Evolutionary conservation across 2,797 vertebrate species (phyloP), one percentile per base, ranked within the genome.

Genomic region (Pipistrellus pipistrellus): DNA sequence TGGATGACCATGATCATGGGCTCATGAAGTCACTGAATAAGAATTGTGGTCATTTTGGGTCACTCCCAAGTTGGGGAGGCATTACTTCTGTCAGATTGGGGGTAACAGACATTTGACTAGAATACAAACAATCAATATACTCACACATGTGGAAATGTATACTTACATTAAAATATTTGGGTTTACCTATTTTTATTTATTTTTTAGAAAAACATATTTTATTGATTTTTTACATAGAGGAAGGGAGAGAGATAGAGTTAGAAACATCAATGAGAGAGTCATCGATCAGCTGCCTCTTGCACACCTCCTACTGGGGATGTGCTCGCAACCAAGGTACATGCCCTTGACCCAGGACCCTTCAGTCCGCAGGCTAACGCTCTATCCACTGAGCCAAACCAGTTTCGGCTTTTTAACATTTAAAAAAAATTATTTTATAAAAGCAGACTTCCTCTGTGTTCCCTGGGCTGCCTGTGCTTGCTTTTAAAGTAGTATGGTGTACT

Each of bases 391-490:
- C 38, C 38, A 41, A 41, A 41, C 38, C 38, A 41, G 38, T 41
- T 41, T 41, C 1, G 38, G 38, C 38, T 41, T 41, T 41, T 41
- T 41, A 41, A 41, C 6, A 6, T 44, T 10, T 44, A 66, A 69
- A 14, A 81, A 81, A 57, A 21, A 53, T 21, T 55, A 55, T 55
- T 55, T 55, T 3, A 55, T 48, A 62, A 90, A 72, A 44, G 21
- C n/a, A 1, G 2, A 4, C 82, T 75, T 72, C 18, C 27, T 90
- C 68, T 55, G 18, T 38, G 21, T 27, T 6, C 69, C 25, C 15
- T 38, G 9, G n/a, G 18, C 7, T 62, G 7, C 35, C 21, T 25
- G 2, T 6, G 0, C 0, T 1, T 55, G 35, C 23, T 30, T 2
- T 14, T 51, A 30, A 62, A 78, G 27, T 14, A 20, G 13, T 1